Conservation (phyloP, 2,113 vertebrate species). For the Regulus satrapa region DNA sequence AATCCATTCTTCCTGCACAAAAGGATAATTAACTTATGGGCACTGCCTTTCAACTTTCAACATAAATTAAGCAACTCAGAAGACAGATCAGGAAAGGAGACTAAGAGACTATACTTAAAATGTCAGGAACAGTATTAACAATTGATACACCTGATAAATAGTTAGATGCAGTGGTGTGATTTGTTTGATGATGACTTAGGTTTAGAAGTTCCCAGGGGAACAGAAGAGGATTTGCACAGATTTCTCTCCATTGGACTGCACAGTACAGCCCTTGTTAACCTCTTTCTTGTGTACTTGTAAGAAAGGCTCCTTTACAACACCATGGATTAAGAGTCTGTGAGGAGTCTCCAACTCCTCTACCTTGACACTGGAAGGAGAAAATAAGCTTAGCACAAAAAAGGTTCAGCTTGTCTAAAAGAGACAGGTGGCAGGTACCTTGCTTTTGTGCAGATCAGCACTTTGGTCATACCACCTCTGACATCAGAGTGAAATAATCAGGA, state of each 20-base stretch:
- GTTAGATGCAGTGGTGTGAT: neutral
- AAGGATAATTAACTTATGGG: neutral
- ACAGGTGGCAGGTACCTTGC: neutral
- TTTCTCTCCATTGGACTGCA: neutral
- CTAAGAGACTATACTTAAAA: neutral
- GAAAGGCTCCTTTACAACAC: neutral
- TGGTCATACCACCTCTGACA: neutral
- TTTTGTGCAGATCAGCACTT: neutral
- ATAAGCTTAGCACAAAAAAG: neutral
- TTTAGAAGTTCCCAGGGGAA: neutral
- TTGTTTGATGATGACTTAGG: neutral
- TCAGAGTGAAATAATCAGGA: neutral
- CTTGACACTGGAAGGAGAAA: neutral
- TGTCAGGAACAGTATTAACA: neutral
- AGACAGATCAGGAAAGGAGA: neutral
- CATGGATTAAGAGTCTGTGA: neutral
- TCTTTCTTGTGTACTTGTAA: neutral
- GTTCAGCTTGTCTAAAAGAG: neutral
- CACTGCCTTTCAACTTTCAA: neutral
- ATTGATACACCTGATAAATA: neutral
- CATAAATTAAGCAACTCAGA: neutral
- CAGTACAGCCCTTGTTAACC: neutral
- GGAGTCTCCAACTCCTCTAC: neutral
- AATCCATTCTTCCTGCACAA: neutral
- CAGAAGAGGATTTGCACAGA: neutral